Evolutionary conservation across 2,888 invertebrate genomes (phyloP), one percentile per base, ranked within the genome.

Genomic region (Deroplatys truncata): DNA sequence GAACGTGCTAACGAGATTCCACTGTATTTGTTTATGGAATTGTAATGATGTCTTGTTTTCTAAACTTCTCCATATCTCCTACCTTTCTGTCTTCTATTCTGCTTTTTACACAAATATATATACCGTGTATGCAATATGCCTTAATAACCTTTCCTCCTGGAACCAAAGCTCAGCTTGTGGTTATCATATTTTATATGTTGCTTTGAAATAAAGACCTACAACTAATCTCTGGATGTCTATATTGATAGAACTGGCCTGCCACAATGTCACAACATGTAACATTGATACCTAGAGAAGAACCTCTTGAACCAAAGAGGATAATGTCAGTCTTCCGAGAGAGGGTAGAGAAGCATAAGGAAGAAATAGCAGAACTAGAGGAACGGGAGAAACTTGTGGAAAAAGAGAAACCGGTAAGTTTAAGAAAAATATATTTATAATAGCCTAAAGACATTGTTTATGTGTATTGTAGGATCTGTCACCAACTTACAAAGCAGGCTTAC

Each of bases 261-360:
- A 93, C 96, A 95, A 91, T 97, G 96, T 97, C 95, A 95, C 92
- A 96, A 94, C 92, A 96, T 94, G 93, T 96, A 2, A 95, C 95
- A 91, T 94, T 97, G 91, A 93, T 96, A 16, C 94, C 95, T 0
- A 94, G 98, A 35, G 96, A 98, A 90, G 95, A 96, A 72, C 96
- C 96, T 0, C 92, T 99, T 28, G 97, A 98, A 92, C 97, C 98
- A 0, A 97, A 97, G 92, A 95, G 99, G 56, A 97, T 98, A 0
- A 97, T 98, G 92, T 99, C 99, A 0, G 98, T 99, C 4, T 99
- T 98, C 94, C 97, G 98, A 89, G 98, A 98, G 92, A 95, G 98
- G 15, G 95, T 98, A 0, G 98, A 98, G 92, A 98, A 98, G 91
- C 98, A 98, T 92, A 98, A 98, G 92, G 98, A 98, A 92, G 98